Conservation (phyloP, 2,888 invertebrate species). For the Syrphus vitripennis region DNA sequence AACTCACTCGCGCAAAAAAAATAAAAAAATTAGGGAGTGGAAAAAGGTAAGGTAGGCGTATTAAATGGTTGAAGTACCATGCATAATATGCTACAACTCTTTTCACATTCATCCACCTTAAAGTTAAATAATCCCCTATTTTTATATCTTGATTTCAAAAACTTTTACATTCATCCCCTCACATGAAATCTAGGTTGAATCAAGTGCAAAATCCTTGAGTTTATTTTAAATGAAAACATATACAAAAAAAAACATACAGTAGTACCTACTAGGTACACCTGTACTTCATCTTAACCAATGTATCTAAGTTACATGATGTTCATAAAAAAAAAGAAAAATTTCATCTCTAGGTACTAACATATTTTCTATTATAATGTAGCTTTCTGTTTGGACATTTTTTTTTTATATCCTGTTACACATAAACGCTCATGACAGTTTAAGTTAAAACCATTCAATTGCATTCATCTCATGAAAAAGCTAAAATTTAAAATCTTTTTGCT, state of each 20-base stretch:
- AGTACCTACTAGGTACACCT: no score
- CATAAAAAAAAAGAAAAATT: not conserved
- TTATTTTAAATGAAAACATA: not conserved
- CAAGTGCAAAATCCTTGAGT: conserved; percentile 3
- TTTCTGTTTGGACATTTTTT: no score
- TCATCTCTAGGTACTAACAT: no score
- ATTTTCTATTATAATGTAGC: no score
- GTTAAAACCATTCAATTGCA: not conserved
- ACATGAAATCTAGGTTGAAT: not conserved
- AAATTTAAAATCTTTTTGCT: not conserved
- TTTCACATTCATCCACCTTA: not conserved
- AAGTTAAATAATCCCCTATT: not conserved
- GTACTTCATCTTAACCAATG: not conserved
- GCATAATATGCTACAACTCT: not conserved
- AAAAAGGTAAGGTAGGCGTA: conserved; percentile 4
- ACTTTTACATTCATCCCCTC: not conserved
- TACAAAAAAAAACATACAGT: not conserved
- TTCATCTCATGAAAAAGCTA: not conserved
- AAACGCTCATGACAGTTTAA: not conserved
- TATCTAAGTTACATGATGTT: no score
- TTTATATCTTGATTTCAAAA: not conserved
- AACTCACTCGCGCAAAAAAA: not conserved
- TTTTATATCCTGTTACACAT: not conserved
- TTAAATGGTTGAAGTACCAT: not conserved
- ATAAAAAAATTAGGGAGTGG: not conserved